These are phyloP conservation scores for Parnassius mnemosyne DNA, from an alignment of 2,888 invertebrate species.

Conservation along the genomic window DNA sequence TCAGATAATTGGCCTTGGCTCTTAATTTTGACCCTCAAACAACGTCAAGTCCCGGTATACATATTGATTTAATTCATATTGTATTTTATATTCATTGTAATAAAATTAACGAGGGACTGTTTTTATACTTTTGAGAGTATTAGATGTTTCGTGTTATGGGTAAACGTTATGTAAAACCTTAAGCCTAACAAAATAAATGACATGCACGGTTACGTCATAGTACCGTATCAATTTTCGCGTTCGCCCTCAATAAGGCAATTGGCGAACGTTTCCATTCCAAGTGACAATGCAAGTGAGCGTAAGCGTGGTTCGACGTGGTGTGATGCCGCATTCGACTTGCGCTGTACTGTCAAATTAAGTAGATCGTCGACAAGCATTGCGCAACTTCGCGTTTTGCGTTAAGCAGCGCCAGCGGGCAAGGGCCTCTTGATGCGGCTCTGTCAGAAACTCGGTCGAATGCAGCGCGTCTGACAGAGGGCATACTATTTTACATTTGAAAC, in stretches of 20 bases:
- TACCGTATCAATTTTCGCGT: conserved; percentile 38
- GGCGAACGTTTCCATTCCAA: conserved; percentile 35
- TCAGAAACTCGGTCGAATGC: conserved; percentile 52
- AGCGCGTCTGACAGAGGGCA: conserved; percentile 53
- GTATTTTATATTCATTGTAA: conserved; percentile 23
- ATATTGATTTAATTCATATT: no score
- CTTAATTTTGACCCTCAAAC: conserved; percentile 47
- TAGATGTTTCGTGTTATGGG: neutral
- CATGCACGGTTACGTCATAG: conserved; percentile 13
- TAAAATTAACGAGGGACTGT: neutral
- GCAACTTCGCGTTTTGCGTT: conserved; percentile 36
- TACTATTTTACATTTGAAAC: conserved; percentile 65
- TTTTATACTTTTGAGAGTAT: neutral
- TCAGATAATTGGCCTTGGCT: conserved; percentile 36
- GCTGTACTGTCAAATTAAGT: conserved; percentile 33
- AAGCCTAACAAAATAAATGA: neutral
- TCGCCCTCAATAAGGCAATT: conserved; percentile 45
- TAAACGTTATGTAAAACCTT: conserved; percentile 1
- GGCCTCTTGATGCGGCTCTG: conserved; percentile 35
- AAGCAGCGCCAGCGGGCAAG: conserved; percentile 43
- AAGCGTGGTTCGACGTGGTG: conserved; percentile 16
- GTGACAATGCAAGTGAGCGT: conserved; percentile 35
- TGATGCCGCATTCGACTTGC: conserved; percentile 31
- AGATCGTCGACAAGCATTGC: conserved; percentile 39
- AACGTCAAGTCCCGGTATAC: conserved; percentile 57